phyloP scores from a whole-genome alignment of 2,113 vertebrate species.

The Egretta garzetta region DNA sequence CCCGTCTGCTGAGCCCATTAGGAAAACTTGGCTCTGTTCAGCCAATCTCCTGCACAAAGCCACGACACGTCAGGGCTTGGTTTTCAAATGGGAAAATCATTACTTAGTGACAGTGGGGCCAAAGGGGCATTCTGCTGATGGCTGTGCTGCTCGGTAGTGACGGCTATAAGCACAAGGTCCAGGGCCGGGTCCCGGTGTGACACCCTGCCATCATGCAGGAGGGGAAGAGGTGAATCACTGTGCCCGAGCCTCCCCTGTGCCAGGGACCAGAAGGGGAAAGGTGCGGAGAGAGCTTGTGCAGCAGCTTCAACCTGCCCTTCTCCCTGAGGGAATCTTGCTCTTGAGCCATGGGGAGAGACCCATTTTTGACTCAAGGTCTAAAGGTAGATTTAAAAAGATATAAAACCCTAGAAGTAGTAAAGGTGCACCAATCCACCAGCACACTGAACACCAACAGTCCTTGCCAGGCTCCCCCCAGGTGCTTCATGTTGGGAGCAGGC shows the following conservation, averaged over 20 bases:
- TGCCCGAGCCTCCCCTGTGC: background rate
- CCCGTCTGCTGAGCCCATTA: background rate
- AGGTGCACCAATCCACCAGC: background rate
- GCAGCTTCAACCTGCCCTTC: background rate
- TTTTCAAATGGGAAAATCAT: background rate
- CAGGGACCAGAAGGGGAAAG: background rate
- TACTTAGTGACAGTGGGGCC: background rate
- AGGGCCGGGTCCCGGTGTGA: accelerated
- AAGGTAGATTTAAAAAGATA: background rate
- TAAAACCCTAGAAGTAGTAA: background rate
- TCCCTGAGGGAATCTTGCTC: background rate
- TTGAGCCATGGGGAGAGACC: background rate
- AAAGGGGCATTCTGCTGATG: background rate
- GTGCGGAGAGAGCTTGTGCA: background rate
- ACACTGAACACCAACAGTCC: background rate
- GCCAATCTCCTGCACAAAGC: background rate
- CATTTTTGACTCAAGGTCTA: background rate
- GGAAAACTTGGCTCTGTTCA: background rate
- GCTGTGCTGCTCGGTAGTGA: background rate
- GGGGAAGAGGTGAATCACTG: background rate
- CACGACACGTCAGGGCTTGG: background rate
- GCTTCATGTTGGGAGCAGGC: background rate
- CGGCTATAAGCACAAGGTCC: background rate
- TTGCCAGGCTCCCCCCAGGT: background rate
- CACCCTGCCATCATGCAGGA: accelerated